Conservation (phyloP, 2,888 invertebrate genomes). For the Incurvaria masculella region DNA sequence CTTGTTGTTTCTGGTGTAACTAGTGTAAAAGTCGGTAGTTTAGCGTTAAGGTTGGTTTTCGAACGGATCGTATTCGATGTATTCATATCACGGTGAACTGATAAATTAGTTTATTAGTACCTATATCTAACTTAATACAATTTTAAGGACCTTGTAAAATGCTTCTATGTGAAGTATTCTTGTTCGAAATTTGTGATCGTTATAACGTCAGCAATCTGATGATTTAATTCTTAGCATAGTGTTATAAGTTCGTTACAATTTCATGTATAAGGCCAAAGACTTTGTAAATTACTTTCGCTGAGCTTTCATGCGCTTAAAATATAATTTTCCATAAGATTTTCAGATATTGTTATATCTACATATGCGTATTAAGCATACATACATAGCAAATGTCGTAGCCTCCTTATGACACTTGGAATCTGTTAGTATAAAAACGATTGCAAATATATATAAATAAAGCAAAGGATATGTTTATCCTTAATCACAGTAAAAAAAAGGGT, state of each 20-base stretch:
- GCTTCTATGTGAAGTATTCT: not conserved
- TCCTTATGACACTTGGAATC: too few relatives aligned
- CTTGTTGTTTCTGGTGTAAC: not conserved
- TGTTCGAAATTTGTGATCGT: not conserved
- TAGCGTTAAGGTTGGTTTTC: not conserved
- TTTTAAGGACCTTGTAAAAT: too few relatives aligned
- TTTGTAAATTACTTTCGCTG: constrained; percentile 29
- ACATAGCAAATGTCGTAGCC: too few relatives aligned
- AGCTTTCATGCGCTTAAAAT: constrained; percentile 16
- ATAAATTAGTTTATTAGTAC: not conserved
- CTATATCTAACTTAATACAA: not conserved
- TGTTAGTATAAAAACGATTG: too few relatives aligned
- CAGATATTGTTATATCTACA: too few relatives aligned
- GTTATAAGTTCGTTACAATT: not conserved
- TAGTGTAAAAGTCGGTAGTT: not conserved
- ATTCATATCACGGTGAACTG: not conserved
- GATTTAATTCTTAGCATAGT: not conserved
- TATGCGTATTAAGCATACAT: too few relatives aligned
- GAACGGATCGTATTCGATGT: not conserved
- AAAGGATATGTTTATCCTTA: too few relatives aligned
- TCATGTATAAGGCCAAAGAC: constrained; percentile 45
- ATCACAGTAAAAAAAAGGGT: too few relatives aligned
- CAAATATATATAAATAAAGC: too few relatives aligned
- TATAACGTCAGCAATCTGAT: not conserved
- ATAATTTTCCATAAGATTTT: too few relatives aligned